A percentile compares a stretch with the other conserved stretches of the same genome.
Conservation (phyloP, 2,797 vertebrate species). For the Lepidocolaptes lacrymiger region DNA sequence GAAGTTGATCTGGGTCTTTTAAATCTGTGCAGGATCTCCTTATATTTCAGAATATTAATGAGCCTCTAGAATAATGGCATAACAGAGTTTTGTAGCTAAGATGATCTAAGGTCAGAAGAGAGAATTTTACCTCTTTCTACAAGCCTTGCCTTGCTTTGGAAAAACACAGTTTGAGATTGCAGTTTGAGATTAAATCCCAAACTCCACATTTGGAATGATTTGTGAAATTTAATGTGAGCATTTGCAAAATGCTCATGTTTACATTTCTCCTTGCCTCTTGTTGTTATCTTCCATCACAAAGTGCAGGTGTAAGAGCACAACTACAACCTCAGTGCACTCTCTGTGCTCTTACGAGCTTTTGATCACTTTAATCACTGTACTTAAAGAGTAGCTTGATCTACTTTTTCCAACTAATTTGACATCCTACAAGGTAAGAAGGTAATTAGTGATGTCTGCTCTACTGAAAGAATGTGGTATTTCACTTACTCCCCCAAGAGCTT, state of each 20-base stretch:
- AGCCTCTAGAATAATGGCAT: neutral
- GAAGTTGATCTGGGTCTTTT: neutral
- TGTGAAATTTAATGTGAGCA: neutral
- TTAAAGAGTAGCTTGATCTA: conserved; percentile 38
- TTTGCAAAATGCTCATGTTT: conserved; percentile 4
- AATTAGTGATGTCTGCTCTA: conserved; percentile 7
- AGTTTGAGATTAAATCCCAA: neutral
- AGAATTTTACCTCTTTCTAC: neutral
- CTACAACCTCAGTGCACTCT: neutral
- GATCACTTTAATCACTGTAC: conserved; percentile 49
- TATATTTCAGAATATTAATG: neutral
- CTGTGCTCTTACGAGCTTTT: conserved; percentile 5
- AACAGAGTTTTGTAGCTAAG: neutral
- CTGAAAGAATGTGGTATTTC: conserved; percentile 19
- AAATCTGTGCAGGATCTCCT: neutral
- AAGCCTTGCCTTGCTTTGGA: neutral
- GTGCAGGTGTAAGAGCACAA: neutral
- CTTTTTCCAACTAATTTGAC: conserved; percentile 45
- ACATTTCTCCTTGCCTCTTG: neutral
- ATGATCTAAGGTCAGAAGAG: neutral
- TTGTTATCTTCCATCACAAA: neutral
- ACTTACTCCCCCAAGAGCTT: conserved; percentile 49
- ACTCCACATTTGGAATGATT: neutral
- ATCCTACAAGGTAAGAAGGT: conserved; percentile 19
- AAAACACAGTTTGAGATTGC: neutral